Evolutionary conservation across 2,113 vertebrate genomes (phyloP), one percentile per base, ranked within the genome.

Genomic region (Proteles cristata): DNA sequence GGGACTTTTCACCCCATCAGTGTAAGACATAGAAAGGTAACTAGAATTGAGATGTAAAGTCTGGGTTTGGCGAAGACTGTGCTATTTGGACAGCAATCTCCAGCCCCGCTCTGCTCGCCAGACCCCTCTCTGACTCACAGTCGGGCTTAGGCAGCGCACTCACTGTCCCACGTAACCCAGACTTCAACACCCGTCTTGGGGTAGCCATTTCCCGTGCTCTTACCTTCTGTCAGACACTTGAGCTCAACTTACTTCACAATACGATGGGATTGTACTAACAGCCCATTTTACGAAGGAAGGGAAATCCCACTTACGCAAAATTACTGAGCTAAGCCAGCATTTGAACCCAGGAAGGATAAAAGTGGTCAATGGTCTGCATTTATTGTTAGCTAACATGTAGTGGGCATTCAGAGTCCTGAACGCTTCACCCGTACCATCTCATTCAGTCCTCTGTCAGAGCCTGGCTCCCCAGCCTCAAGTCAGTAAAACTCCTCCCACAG

Each of bases 1-100:
- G 95, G 95, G 90, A 91, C 45, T 94, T 96, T 91, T 87, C 74
- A 69, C 14, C 35, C 43, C 11, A 45, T 43, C 55, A 19, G 82
- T 14, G 17, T 2, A 93, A 39, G 19, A 96, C 89, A 94, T 2
- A 71, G 63, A 96, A 88, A 91, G 77, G 63, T 83, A 50, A 86
- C 45, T 69, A 9, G 66, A 82, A 61, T 26, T 31, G 11, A 83
- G 39, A 73, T 10, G 26, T 28, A 11, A 91, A 73, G 35, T 88
- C 48, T 25, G 6, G 11, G 5, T 35, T 71, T 5, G 3, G 3
- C 12, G 28, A 25, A 9, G 5, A 9, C 35, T 66, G 17, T 58
- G 53, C 53, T 61, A 14, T 7, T 9, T 4, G 63, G 63, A 79
- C 61, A 63, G 19, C 26, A 15, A 23, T 84, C 65, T 65, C 77